Evolutionary conservation across 2,888 invertebrate species (phyloP).

Genomic region (Adelphocoris suturalis): DNA sequence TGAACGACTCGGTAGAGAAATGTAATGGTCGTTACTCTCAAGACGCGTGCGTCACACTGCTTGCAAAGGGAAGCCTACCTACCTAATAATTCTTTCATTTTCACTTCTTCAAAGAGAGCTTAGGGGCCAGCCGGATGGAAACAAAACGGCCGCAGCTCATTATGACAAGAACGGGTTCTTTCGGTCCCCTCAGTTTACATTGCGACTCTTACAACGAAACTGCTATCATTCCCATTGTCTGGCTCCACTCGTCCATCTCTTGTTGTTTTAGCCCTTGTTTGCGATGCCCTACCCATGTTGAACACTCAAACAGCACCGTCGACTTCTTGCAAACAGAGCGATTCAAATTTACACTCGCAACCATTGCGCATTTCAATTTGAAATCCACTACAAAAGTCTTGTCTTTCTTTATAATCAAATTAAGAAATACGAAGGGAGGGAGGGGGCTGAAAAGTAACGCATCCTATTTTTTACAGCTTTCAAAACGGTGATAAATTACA

Average conservation of each 20-base stretch:
- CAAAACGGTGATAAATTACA: no score
- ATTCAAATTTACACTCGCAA: neutral
- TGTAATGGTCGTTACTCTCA: neutral
- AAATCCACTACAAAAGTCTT: no score
- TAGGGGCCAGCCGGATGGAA: neutral
- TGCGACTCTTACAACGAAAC: neutral
- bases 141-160: slow-evolving; percentile 31
- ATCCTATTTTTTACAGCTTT: no score
- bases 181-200: slow-evolving; percentile 1
- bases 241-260: slow-evolving; percentile 21
- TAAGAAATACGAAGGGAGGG: no score
- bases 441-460: no score
- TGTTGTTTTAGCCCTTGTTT: neutral
- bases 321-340: neutral
- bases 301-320: slow-evolving; percentile 6
- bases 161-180: slow-evolving; percentile 17
- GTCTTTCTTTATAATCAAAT: no score
- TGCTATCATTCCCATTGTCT: neutral
- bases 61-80: neutral
- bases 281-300: neutral
- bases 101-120: slow-evolving; percentile 13
- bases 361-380: no score
- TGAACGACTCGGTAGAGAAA: neutral
- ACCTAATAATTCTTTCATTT: slow-evolving; percentile 21
- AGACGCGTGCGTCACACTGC: neutral